Conservation (phyloP, 2,888 invertebrate species). For the Rhagium mordax region DNA sequence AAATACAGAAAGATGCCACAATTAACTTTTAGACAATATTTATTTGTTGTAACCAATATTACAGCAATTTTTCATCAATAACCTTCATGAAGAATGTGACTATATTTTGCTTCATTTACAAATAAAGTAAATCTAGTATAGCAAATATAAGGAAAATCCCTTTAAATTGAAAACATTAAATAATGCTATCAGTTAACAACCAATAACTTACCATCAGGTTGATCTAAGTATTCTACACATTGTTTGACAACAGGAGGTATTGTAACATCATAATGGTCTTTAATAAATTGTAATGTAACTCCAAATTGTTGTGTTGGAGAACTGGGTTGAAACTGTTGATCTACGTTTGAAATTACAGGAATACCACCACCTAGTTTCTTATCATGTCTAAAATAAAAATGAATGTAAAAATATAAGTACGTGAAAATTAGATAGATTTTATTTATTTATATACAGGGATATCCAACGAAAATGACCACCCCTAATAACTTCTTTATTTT, state of each 20-base stretch:
- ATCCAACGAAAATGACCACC: no score
- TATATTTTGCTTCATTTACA: neutral
- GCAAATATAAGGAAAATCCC: neutral
- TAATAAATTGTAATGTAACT: slow-evolving; percentile 92
- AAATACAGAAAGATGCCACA: no score
- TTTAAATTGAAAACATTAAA: slow-evolving; percentile 14
- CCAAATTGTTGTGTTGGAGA: slow-evolving; percentile 93
- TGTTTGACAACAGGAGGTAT: slow-evolving; percentile 95
- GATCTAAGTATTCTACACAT: slow-evolving; percentile 91
- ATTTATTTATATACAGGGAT: no score
- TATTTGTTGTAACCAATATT: no score
- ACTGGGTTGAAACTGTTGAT: slow-evolving; percentile 50
- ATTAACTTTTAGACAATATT: no score
- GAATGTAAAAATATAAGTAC: neutral
- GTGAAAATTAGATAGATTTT: no score
- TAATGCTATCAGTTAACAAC: no score
- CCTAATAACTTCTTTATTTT: no score
- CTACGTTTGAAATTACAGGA: slow-evolving; percentile 48
- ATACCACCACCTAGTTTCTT: slow-evolving; percentile 74
- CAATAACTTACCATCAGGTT: slow-evolving; percentile 87
- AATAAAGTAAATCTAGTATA: neutral
- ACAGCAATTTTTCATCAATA: no score
- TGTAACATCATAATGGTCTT: slow-evolving; percentile 86
- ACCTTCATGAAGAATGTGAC: no score
- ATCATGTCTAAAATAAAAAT: slow-evolving; percentile 78